Percentiles rank a stretch among this genome's conserved stretches.
These are phyloP conservation scores for Pocillopora damicornis DNA, from an alignment of 64 coral and sea anemone species.

Conservation along the genomic window DNA sequence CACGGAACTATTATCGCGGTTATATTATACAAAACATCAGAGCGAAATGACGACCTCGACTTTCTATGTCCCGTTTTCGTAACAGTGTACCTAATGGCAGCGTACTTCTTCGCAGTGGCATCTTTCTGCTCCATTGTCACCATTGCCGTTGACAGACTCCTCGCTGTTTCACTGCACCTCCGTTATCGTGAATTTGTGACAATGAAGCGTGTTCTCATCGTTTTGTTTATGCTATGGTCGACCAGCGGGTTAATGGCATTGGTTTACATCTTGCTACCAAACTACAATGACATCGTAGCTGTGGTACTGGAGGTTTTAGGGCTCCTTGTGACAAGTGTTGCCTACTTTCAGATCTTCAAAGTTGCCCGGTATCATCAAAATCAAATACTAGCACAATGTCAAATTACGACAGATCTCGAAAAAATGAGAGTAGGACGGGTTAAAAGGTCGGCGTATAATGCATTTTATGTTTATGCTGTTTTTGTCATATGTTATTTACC, in stretches of 20 bases:
- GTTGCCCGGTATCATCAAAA: constrained; percentile 7
- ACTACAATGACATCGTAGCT: not conserved
- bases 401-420: not conserved
- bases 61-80: not conserved
- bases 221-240: constrained; percentile 9
- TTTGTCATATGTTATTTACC: constrained; percentile 19
- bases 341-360: constrained; percentile 15
- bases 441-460: not conserved
- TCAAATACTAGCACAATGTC: constrained; percentile 8
- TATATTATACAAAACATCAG: not conserved
- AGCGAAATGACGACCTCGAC: not conserved
- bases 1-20: not conserved
- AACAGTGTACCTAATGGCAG: not conserved
- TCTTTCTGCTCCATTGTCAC: constrained; percentile 34
- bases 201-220: not conserved
- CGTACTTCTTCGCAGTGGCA: not conserved
- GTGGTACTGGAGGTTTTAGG: not conserved
- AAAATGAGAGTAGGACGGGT: not conserved
- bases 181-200: constrained; percentile 43
- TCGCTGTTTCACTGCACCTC: constrained; percentile 34
- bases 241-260: not conserved
- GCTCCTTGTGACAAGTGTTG: not conserved
- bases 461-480: not conserved
- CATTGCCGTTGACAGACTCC: constrained; percentile 41
- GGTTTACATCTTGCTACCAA: not conserved